Percentiles rank a stretch among this genome's conserved stretches.
Evolutionary conservation across 2,113 vertebrate species (phyloP).

Genomic region (Bucco capensis): DNA sequence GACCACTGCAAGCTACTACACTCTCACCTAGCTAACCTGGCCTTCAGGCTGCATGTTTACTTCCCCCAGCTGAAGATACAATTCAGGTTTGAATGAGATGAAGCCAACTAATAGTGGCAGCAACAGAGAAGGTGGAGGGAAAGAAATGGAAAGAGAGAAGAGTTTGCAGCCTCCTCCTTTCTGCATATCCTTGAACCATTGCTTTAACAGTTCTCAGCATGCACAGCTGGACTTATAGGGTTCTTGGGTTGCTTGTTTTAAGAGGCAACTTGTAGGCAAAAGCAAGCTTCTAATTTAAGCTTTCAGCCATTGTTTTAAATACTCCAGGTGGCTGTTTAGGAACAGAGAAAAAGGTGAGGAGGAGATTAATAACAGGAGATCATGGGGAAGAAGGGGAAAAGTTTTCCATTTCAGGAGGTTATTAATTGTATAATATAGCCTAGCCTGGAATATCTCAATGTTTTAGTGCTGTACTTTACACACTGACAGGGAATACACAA

Average conservation of each 20-base stretch:
- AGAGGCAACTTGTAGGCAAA: neutral
- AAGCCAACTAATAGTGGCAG: neutral
- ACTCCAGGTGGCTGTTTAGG: neutral
- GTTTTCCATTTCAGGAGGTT: neutral
- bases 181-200: neutral
- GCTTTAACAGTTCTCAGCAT: neutral
- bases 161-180: neutral
- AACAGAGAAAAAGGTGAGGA: neutral
- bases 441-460: constrained; percentile 23
- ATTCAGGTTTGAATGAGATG: neutral
- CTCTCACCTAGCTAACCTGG: neutral
- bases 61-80: neutral
- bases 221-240: neutral
- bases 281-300: neutral
- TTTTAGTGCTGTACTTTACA: constrained; percentile 28
- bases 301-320: neutral
- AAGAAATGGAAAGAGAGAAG: neutral
- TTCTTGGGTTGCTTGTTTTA: neutral
- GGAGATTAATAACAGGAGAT: neutral
- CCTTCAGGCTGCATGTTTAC: rapidly evolving
- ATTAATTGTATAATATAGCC: constrained; percentile 2
- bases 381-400: neutral
- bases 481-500: neutral
- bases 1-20: neutral
- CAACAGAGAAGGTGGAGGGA: neutral